phyloP scores from a whole-genome alignment of 2,888 invertebrate species.

The Pandemis corylana region DNA sequence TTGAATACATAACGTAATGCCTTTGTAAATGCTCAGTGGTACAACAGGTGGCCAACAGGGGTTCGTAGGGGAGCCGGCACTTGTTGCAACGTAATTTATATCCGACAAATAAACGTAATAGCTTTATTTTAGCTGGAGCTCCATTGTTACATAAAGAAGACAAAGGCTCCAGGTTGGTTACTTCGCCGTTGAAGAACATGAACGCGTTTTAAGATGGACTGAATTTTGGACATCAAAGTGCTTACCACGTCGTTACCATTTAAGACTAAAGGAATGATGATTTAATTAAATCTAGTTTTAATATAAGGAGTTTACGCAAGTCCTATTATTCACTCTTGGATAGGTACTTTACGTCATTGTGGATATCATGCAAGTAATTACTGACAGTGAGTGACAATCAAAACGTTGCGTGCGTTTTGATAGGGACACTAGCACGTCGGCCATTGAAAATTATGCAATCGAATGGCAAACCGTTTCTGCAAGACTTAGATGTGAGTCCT shows the following conservation, averaged over 20 bases:
- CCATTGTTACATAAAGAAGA: constrained; percentile 23
- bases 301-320: no score
- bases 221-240: not conserved
- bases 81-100: constrained; percentile 63
- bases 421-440: no score
- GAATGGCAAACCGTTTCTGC: not conserved
- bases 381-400: no score
- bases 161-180: constrained; percentile 19
- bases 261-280: no score
- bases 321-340: no score
- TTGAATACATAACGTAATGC: constrained; percentile 25
- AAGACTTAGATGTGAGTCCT: not conserved
- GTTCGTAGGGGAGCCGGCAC: constrained; percentile 62
- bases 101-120: constrained; percentile 50
- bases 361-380: no score
- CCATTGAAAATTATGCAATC: no score
- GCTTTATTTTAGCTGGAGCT: constrained; percentile 52
- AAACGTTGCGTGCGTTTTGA: no score
- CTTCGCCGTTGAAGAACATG: not conserved
- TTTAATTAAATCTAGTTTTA: no score
- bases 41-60: constrained; percentile 71
- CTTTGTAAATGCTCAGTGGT: constrained; percentile 55
- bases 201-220: not conserved
- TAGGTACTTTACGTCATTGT: no score
- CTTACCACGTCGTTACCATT: no score